Base-by-base conservation (phyloP, 2,888 invertebrate species). In the Philaethria dido region DNA sequence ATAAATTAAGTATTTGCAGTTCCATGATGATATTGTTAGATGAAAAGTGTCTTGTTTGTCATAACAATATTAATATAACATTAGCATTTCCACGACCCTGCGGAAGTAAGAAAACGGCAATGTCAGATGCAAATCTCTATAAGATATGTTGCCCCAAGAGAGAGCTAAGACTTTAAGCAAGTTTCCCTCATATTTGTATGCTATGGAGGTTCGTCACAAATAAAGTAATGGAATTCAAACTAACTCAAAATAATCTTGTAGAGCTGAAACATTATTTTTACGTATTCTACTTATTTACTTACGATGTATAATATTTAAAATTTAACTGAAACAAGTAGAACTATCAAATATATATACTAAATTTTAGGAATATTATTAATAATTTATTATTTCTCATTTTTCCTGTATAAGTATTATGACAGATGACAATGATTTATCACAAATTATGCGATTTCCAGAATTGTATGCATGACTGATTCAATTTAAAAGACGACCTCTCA, bases 31-130 rank as follows among this genome's bases (percentile, higher is more conserved):
- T 48, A 64, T 68, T 67, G 62, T 69, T 67, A 67, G 64, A 70
- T 69, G 67, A 55, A 66, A 48, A 42, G 16, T 50, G 57, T 55
- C 57, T 57, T 68, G 44, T 63, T 47, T 57, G 60, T 22, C 45
- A 50, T 60, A 44, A 64, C 13, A 59, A 54, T 36, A 68, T 67
- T 59, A 76, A 77, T 76, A 74, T 77, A 75, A 78, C 81, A 86
- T 90, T 89, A 88, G 84, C 87, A 88, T 88, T 84, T 82, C 76
- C 75, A 79, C 81, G 76, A 76, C 80, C 77, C 80, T 81, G 82
- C 89, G 89, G 91, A 92, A 92, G 87, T 73, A 87, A 91, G 91
- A 90, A 91, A 85, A 72, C 64, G 61, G 68, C 78, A 86, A 87
- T 86, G 89, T 74, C 86, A 77, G 72, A 72, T 72, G 68, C 50